These are phyloP conservation scores for Agrotis exclamationis DNA, from an alignment of 2,888 invertebrate species.

Conservation along the genomic window DNA sequence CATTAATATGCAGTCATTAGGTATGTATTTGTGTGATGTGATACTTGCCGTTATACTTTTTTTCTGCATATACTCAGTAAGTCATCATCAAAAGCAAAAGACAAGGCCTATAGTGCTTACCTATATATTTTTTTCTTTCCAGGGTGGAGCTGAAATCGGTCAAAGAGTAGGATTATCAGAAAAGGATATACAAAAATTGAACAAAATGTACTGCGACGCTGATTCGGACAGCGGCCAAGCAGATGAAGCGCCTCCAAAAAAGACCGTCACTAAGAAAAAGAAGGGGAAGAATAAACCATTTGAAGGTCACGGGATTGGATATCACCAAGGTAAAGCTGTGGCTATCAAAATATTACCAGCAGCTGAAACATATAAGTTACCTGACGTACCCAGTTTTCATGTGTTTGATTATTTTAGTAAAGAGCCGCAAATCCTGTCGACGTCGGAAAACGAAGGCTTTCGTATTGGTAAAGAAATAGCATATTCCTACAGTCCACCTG, in stretches of 20 bases:
- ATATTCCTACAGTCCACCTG: conserved; percentile 66
- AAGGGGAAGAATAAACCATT: conserved; percentile 84
- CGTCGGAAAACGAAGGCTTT: conserved; percentile 77
- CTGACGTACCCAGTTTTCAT: conserved; percentile 79
- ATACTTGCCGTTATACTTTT: too few relatives aligned
- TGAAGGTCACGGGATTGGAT: conserved; percentile 87
- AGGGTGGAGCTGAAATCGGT: conserved; percentile 89
- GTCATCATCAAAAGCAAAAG: background rate
- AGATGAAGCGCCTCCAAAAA: conserved; percentile 65
- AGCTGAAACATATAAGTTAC: conserved; percentile 79
- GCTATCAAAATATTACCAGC: conserved; percentile 84
- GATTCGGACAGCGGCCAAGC: conserved; percentile 75
- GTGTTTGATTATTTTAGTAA: conserved; percentile 88
- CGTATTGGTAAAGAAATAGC: conserved; percentile 78
- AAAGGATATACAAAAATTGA: conserved; percentile 90
- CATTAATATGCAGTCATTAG: too few relatives aligned
- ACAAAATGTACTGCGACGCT: conserved; percentile 91
- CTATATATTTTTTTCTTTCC: conserved; percentile 51
- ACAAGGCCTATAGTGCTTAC: background rate
- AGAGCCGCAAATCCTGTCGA: conserved; percentile 82
- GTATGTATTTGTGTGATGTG: too few relatives aligned
- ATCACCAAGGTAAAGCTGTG: conserved; percentile 89
- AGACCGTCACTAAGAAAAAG: conserved; percentile 73
- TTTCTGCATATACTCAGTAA: too few relatives aligned
- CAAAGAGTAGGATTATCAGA: conserved; percentile 91